phyloP scores from a whole-genome alignment of 2,113 vertebrate species.

The Siphamia tubifer region DNA sequence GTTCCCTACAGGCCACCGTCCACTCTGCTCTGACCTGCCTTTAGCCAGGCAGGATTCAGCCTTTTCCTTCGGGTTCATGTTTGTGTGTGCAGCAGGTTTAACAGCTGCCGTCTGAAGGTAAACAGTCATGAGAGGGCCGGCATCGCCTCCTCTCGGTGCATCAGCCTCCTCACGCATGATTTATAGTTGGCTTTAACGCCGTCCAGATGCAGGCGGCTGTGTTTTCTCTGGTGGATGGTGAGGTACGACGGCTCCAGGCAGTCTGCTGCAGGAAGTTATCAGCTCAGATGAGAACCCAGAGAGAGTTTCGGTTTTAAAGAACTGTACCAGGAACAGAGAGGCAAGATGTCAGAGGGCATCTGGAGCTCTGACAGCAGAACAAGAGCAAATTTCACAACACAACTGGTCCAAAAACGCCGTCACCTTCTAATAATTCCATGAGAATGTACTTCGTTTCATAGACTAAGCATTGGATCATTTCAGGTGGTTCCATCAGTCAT shows the following conservation, averaged over 20 bases:
- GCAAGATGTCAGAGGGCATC: background rate
- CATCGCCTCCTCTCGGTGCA: slow-evolving; percentile 24
- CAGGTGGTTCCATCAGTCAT: background rate
- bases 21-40: background rate
- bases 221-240: slow-evolving; percentile 46
- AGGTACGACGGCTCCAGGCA: slow-evolving; percentile 52
- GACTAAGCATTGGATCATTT: background rate
- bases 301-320: background rate
- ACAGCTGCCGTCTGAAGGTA: slow-evolving; percentile 23
- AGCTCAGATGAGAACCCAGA: slow-evolving; percentile 2
- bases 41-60: too few relatives aligned
- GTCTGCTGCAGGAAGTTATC: slow-evolving; percentile 56
- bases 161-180: slow-evolving; percentile 51
- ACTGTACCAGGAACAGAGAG: background rate
- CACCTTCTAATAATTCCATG: background rate
- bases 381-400: background rate
- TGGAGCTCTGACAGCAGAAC: background rate
- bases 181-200: slow-evolving; percentile 56
- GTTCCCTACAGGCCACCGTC: too few relatives aligned
- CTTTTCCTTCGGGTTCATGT: background rate
- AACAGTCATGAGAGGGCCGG: slow-evolving; percentile 51
- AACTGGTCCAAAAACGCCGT: too few relatives aligned
- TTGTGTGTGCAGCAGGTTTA: background rate
- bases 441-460: too few relatives aligned
- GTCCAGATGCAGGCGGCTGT: slow-evolving; percentile 70